A percentile compares a stretch with the other conserved stretches of the same genome.
phyloP scores from a whole-genome alignment of 1,140 invertebrate species.

The Nephila pilipes region DNA sequence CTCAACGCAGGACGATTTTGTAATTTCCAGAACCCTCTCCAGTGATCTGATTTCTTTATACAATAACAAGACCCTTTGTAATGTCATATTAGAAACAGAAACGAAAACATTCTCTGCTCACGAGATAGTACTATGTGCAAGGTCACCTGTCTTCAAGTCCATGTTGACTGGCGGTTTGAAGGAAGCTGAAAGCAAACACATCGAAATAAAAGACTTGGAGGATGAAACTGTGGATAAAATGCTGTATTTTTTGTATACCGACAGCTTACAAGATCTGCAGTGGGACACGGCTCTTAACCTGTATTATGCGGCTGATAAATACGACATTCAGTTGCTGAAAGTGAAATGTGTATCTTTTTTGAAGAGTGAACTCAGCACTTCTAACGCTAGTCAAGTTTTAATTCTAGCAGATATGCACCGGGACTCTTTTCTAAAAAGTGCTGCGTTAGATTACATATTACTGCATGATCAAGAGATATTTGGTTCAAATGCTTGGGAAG shows the following conservation, averaged over 20 bases:
- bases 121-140: not conserved
- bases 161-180: not conserved
- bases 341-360: not conserved
- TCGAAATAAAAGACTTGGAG: not conserved
- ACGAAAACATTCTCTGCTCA: not conserved
- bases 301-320: conserved; percentile 9
- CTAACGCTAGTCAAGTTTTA: not conserved
- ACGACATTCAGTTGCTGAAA: not conserved
- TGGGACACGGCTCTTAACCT: not conserved
- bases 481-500: not conserved
- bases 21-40: not conserved
- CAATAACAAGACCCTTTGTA: not conserved
- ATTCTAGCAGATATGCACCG: not conserved
- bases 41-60: not conserved
- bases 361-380: not conserved
- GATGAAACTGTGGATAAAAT: not conserved
- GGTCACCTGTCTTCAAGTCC: not conserved
- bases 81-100: not conserved
- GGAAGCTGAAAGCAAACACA: not conserved
- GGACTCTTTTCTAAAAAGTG: not conserved
- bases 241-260: not conserved
- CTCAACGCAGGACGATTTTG: not conserved
- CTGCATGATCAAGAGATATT: not conserved
- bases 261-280: not conserved
- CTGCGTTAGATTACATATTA: not conserved